Conservation (phyloP, 2,113 vertebrate genomes). For the Corythaeola cristata region DNA sequence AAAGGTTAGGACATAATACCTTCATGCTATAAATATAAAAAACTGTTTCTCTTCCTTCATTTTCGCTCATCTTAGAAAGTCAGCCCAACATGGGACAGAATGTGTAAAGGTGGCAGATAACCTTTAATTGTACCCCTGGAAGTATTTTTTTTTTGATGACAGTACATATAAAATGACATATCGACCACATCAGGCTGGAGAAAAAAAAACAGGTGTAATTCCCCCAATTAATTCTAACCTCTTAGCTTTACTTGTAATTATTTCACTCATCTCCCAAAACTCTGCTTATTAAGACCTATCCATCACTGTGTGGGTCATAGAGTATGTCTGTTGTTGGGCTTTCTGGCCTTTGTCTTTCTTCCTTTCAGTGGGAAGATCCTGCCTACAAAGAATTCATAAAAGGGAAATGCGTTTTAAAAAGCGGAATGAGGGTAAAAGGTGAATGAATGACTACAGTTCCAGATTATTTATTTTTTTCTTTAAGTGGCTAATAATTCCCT, state of each 20-base stretch:
- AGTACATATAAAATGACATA: neutral
- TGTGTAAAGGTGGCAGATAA: neutral
- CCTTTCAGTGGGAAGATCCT: neutral
- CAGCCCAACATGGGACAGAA: neutral
- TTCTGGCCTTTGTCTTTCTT: neutral
- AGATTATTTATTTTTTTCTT: neutral
- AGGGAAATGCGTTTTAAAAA: neutral
- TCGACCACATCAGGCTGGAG: neutral
- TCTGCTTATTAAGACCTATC: neutral
- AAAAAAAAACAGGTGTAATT: neutral
- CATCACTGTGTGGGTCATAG: neutral
- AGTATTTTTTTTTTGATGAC: neutral
- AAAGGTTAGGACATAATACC: neutral
- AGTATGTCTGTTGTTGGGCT: neutral
- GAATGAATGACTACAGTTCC: neutral
- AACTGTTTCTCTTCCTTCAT: neutral
- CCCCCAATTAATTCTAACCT: slow-evolving; percentile 14
- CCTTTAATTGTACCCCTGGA: neutral
- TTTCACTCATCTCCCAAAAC: neutral
- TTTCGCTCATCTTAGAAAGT: neutral
- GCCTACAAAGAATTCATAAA: neutral
- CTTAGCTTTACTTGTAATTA: neutral
- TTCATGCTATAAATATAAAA: neutral
- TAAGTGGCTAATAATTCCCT: neutral
- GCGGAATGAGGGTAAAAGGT: neutral